Conservation (phyloP, 2,797 vertebrate species). For the Sebastes iracundus region DNA sequence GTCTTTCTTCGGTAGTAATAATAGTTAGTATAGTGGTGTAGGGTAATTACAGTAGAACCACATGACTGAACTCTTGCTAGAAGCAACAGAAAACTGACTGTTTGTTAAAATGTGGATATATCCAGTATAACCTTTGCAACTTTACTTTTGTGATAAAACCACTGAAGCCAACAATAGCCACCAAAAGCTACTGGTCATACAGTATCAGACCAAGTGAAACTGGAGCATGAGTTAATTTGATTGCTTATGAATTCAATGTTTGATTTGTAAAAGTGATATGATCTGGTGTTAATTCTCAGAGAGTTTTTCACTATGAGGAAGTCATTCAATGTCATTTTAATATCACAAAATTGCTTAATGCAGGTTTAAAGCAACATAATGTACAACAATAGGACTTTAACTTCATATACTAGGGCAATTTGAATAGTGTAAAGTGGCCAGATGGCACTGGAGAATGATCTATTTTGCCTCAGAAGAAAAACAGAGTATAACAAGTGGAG, state of each 20-base stretch:
- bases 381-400: neutral
- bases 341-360: constrained; percentile 35
- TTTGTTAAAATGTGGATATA: neutral
- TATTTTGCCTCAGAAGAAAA: constrained; percentile 37
- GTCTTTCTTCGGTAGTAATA: neutral
- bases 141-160: neutral
- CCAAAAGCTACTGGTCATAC: neutral
- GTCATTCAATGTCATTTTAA: neutral
- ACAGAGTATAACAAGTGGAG: constrained; percentile 39
- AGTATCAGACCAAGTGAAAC: neutral
- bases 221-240: neutral
- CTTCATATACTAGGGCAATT: constrained; percentile 9
- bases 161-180: neutral
- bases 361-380: constrained; percentile 30
- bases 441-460: constrained; percentile 48
- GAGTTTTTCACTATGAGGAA: neutral
- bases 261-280: neutral
- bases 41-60: neutral
- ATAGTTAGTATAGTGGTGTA: neutral
- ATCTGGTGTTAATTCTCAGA: neutral
- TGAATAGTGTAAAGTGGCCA: constrained; percentile 43
- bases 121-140: neutral
- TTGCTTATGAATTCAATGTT: neutral
- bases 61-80: neutral
- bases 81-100: neutral